These are phyloP conservation scores for Chrysaora quinquecirrha DNA, from an alignment of 30 jellyfish, hydroid and myxozoan genomes.

Conservation along the genomic window DNA sequence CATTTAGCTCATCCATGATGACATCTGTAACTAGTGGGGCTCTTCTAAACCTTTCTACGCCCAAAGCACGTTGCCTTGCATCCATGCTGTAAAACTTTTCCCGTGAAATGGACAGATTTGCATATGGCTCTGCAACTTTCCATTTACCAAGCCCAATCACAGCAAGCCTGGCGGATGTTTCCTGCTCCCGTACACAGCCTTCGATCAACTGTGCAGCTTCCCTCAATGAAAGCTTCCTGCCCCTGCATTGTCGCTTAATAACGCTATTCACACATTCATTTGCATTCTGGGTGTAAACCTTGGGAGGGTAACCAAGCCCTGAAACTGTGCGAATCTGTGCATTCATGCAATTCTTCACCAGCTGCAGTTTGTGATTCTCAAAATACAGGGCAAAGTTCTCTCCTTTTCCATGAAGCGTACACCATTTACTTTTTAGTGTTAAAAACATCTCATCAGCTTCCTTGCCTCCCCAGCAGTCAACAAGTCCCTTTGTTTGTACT, in stretches of 20 bases:
- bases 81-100: neutral
- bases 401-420: neutral
- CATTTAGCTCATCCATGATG: neutral
- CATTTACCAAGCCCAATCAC: constrained; percentile 18
- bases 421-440: constrained; percentile 10
- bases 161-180: neutral
- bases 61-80: neutral
- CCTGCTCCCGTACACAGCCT: constrained; percentile 23
- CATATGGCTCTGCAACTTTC: constrained; percentile 12
- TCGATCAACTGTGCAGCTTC: constrained; percentile 16
- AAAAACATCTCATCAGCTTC: constrained; percentile 38
- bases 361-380: constrained; percentile 23
- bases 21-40: neutral
- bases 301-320: constrained; percentile 42
- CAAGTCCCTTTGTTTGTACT: constrained; percentile 33
- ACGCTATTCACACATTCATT: too few species aligned
- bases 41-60: neutral
- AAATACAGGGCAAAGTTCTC: constrained; percentile 27
- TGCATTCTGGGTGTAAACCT: constrained; percentile 18
- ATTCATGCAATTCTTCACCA: constrained; percentile 17
- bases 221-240: constrained; percentile 9
- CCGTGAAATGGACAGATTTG: neutral
- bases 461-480: constrained; percentile 29
- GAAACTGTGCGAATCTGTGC: constrained; percentile 21
- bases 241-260: constrained; percentile 18